Evolutionary conservation across 2,888 invertebrate genomes (phyloP), one percentile per base, ranked within the genome.

Genomic region (Gasteruption jaculator): DNA sequence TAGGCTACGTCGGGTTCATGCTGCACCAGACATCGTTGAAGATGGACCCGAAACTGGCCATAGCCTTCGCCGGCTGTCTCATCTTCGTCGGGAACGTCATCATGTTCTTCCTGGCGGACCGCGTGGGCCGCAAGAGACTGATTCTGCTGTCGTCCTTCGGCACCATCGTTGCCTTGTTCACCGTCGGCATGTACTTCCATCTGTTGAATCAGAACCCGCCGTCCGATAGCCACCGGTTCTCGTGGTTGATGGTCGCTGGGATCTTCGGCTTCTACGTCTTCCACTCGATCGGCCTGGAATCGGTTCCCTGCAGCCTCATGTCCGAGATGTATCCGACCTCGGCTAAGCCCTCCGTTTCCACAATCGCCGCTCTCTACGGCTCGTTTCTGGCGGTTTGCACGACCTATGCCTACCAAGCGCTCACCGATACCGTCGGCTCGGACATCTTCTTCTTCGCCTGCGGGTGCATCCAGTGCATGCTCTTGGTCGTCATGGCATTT

Each of bases 241-340:
- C 38, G 5, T 35, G 31, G 43, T 2, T 46, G 4, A 53, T 52
- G 0, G 3, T 50, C 15, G 5, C 41, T 4, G n/a, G 24, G 2
- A 12, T 44, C 3, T 2, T 46, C 5, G 1, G 36, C 4, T 49
- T 40, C 30, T 12, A 29, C 4, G 0, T 41, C 6, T 11, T 32
- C 18, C 12, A 31, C 11, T 12, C 38, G 0, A 1, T 50, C 1
- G 57, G 57, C 5, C n/a, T 55, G 7, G 21, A 14, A 5, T 24
- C 44, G 5, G 15, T 55, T 1, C 52, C 54, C 3, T 24, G 20
- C 3, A 20, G 49, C 5, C 4, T 57, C 2, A 18, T 44, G 2
- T 47, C 53, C 0, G 57, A 57, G 29, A 44, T 56, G 8, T 56
- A 53, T 15, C 33, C 53, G 0, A 36, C 45, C 5, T 35, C 7